phyloP scores from a whole-genome alignment of 1,140 invertebrate genomes.

The Sycophila sp. region DNA sequence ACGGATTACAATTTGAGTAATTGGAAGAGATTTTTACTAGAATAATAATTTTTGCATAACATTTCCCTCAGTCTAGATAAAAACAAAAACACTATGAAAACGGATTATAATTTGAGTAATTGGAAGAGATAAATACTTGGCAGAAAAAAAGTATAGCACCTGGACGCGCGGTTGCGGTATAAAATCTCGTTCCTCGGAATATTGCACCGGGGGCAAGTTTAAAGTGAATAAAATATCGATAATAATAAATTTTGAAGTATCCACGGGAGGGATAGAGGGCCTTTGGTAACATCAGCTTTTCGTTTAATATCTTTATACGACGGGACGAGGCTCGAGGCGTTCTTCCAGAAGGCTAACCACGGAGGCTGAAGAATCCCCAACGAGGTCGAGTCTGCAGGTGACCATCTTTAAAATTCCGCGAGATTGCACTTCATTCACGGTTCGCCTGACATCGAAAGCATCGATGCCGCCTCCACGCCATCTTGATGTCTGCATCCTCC shows the following conservation, averaged over 20 bases:
- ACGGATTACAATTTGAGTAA: too few species aligned
- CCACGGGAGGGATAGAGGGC: not conserved
- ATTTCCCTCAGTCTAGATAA: too few species aligned
- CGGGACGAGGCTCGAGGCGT: slow-evolving; percentile 30
- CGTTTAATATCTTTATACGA: slow-evolving; percentile 17
- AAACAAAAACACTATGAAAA: too few species aligned
- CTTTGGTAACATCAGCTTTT: not conserved
- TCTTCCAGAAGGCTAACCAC: slow-evolving; percentile 55
- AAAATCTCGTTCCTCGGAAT: too few species aligned
- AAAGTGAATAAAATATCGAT: not conserved
- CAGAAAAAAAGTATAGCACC: too few species aligned
- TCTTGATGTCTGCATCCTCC: slow-evolving; percentile 10
- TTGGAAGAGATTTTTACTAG: too few species aligned
- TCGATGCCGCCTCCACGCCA: slow-evolving; percentile 21
- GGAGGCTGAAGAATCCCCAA: slow-evolving; percentile 20
- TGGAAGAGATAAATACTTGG: too few species aligned
- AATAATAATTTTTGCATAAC: too few species aligned
- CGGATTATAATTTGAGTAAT: too few species aligned
- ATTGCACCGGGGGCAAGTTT: too few species aligned
- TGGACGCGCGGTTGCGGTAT: too few species aligned
- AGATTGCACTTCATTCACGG: slow-evolving; percentile 58
- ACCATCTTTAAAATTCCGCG: slow-evolving; percentile 59
- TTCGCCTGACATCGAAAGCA: slow-evolving; percentile 54
- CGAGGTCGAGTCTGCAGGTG: slow-evolving; percentile 44
- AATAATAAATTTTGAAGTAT: slow-evolving; percentile 18